Conservation (phyloP, 2,113 vertebrate species). For the Megaceryle torquata region DNA sequence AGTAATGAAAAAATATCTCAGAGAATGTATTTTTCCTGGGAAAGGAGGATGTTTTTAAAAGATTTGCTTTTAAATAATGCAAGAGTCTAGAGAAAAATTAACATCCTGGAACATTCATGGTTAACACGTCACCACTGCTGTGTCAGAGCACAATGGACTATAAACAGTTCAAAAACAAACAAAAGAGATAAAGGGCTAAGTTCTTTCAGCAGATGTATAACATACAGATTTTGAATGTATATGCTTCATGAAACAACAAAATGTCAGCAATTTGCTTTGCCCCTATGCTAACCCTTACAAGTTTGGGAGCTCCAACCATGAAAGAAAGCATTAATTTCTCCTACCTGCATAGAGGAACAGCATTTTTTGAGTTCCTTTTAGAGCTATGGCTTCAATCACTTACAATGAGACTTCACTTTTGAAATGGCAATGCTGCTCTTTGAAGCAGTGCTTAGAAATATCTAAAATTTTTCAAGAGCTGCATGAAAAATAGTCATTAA, state of each 20-base stretch:
- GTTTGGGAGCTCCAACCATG: background rate
- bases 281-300: background rate
- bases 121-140: background rate
- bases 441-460: background rate
- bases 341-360: background rate
- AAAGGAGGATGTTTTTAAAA: background rate
- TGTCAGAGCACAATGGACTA: background rate
- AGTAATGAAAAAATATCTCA: background rate
- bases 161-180: background rate
- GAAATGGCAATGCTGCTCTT: background rate
- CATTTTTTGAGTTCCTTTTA: background rate
- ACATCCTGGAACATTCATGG: background rate
- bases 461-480: background rate
- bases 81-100: background rate
- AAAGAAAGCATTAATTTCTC: slow-evolving; percentile 12
- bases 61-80: background rate
- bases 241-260: slow-evolving; percentile 10
- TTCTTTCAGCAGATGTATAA: background rate
- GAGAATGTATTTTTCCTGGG: background rate
- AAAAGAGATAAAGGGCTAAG: background rate
- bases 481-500: slow-evolving; percentile 1
- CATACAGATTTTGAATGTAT: background rate
- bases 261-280: background rate
- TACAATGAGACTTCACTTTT: background rate
- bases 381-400: background rate